Base-by-base conservation (phyloP, 2,113 vertebrate genomes). In the Etheostoma cragini region DNA sequence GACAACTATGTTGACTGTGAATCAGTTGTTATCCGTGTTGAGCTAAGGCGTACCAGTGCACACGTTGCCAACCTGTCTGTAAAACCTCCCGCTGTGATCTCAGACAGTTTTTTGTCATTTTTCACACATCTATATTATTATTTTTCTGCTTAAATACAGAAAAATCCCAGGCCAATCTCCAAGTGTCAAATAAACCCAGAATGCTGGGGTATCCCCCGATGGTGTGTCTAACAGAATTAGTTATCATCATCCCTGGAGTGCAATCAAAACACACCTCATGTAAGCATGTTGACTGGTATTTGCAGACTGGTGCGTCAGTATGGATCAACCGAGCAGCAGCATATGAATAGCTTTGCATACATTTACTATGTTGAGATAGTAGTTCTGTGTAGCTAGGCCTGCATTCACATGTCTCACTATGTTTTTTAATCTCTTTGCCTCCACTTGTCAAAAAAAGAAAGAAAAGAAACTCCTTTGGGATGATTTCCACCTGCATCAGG, bases 281-380 rank as follows among this genome's bases (percentile, higher is more conserved):
- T 30, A 22, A 87, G 85, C 49, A 54, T 69, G 87, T 87, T 58
- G 45, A 87, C 72, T 83, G 79, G 46, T 76, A 65, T 83, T 85
- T 90, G 33, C 73, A 83, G 72, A 58, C 68, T 64, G 72, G 68
- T 78, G 84, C 16, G 24, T 74, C 58, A 81, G 76, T 63, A 58
- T 75, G 72, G 67, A 84, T 86, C 84, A 65, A 68, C 46, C 62
- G 80, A 87, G 76, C 75, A 65, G 87, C 81, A 38, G 80, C 22
- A 5, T 68, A 61, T 81, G 88, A 91, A 88, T 88, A 87, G 82
- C 77, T 92, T 87, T 90, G 86, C 90, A 91, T 89, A 86, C 54
- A 87, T 91, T 88, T 86, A 65, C 81, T 57, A 21, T 26, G 62
- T 72, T 45, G 53, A 86, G 35, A 79, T 47, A 65, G 52, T 57